phyloP scores from a whole-genome alignment of 2,113 vertebrate genomes.

The Indicator indicator region DNA sequence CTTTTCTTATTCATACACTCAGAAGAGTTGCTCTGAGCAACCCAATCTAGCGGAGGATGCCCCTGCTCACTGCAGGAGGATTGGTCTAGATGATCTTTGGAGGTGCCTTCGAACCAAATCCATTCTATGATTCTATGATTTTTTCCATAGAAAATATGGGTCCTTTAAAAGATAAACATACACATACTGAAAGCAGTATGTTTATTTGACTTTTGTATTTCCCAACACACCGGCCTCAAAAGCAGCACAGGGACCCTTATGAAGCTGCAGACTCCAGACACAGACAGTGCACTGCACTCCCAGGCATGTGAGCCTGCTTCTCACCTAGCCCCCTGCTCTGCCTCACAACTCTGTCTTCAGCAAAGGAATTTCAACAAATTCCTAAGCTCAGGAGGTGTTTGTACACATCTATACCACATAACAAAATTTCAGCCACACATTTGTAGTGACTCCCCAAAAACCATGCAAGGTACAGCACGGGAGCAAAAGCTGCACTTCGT shows the following conservation, averaged over 20 bases:
- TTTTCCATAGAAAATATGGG: background rate
- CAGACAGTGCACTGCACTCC: accelerated
- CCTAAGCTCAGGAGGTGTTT: background rate
- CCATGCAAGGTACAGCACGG: accelerated
- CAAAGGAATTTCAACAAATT: background rate
- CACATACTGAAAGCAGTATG: accelerated
- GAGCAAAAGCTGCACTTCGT: accelerated
- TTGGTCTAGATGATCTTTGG: too few relatives aligned
- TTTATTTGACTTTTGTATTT: background rate
- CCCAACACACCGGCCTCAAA: background rate
- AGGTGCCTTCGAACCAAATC: too few relatives aligned
- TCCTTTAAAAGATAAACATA: background rate
- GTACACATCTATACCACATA: too few relatives aligned
- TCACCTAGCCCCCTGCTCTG: background rate
- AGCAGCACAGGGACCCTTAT: background rate
- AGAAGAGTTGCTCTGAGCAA: background rate
- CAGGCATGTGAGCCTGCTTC: background rate
- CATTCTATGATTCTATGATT: too few relatives aligned
- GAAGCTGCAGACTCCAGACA: accelerated
- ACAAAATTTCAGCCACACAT: background rate
- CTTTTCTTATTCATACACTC: background rate
- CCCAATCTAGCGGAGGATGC: too few relatives aligned
- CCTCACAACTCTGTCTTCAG: accelerated
- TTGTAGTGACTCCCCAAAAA: background rate
- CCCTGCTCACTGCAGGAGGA: too few relatives aligned